These are phyloP conservation scores for Antheraea yamamai DNA, from an alignment of 2,888 invertebrate species.

Conservation along the genomic window DNA sequence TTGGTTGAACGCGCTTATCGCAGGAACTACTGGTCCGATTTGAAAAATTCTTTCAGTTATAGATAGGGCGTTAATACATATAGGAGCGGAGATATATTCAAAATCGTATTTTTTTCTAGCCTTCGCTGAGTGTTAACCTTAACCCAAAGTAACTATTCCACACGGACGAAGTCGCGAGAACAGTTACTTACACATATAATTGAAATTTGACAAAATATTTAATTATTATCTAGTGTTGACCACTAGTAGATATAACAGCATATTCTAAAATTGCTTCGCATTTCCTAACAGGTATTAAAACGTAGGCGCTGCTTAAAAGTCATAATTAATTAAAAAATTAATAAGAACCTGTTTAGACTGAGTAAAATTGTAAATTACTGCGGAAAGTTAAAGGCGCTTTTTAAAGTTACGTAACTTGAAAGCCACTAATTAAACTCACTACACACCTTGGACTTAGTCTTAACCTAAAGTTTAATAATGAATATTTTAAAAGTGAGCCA, in stretches of 20 bases:
- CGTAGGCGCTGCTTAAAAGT: slow-evolving; percentile 3
- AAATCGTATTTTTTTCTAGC: no score
- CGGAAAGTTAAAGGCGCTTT: slow-evolving; percentile 30
- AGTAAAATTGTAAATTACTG: slow-evolving; percentile 24
- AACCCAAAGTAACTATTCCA: no score
- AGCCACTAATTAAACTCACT: slow-evolving; percentile 32
- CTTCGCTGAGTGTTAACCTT: no score
- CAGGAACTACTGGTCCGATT: no score
- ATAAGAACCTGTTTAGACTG: slow-evolving; percentile 29
- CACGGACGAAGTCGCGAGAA: no score
- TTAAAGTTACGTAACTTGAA: slow-evolving; percentile 23
- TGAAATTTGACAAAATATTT: no score
- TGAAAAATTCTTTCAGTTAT: no score
- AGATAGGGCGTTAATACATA: no score
- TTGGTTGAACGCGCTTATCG: no score
- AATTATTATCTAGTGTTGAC: neutral
- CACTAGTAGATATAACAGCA: neutral
- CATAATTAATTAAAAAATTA: slow-evolving; percentile 36
- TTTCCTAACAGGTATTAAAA: neutral
- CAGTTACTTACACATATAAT: no score
- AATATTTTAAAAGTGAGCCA: slow-evolving; percentile 11
- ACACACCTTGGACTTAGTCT: slow-evolving; percentile 16
- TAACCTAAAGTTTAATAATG: slow-evolving; percentile 21
- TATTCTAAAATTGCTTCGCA: neutral
- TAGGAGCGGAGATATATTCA: no score